These are phyloP conservation scores for Diplodus sargus DNA, from an alignment of 2,797 vertebrate species.

Conservation along the genomic window DNA sequence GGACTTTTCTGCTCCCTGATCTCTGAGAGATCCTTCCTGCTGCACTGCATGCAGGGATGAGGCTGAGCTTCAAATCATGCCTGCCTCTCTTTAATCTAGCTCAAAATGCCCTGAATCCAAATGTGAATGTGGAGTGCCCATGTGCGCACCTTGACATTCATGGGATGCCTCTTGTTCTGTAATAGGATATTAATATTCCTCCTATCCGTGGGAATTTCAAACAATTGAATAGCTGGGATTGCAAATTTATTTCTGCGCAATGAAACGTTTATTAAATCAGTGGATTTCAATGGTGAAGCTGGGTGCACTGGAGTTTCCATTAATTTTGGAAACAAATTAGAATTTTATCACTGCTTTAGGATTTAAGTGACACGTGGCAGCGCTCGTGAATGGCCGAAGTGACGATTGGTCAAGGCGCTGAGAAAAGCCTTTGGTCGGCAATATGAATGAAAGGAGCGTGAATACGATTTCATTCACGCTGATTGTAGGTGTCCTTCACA, in stretches of 20 bases:
- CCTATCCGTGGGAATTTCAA: constrained; percentile 22
- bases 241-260: not conserved
- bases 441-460: constrained; percentile 32
- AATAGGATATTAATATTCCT: constrained; percentile 38
- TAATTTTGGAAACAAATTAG: constrained; percentile 46
- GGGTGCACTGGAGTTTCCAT: not conserved
- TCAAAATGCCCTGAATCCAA: constrained; percentile 21
- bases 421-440: constrained; percentile 5
- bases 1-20: constrained; percentile 7
- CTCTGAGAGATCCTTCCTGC: constrained; percentile 16
- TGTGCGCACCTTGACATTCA: constrained; percentile 48
- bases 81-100: constrained; percentile 9
- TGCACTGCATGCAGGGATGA: constrained; percentile 4
- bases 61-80: constrained; percentile 16
- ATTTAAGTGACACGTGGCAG: constrained; percentile 15
- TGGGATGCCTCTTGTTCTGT: constrained; percentile 5
- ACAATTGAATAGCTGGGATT: constrained; percentile 1
- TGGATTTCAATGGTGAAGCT: not conserved
- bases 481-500: constrained; percentile 59
- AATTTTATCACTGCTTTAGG: constrained; percentile 37
- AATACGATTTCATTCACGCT: constrained; percentile 37
- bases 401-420: not conserved
- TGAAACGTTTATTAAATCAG: constrained; percentile 19
- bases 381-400: not conserved
- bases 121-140: constrained; percentile 15